Conservation (phyloP, 1,140 invertebrate genomes). For the Centruroides sculpturatus region DNA sequence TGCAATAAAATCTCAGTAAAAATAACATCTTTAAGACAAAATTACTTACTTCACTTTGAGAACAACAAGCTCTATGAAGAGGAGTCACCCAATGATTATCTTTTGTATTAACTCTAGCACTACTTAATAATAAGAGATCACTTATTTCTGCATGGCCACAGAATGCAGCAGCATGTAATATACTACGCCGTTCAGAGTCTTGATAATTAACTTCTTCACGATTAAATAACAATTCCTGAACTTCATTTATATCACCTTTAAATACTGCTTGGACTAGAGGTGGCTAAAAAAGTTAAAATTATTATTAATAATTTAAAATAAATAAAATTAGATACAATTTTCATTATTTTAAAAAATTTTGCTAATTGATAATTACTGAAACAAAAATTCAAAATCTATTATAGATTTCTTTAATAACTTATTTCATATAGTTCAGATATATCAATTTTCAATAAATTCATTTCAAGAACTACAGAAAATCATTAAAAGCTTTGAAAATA, state of each 20-base stretch:
- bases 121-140: slow-evolving; percentile 38
- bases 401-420: too few relatives aligned
- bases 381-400: too few relatives aligned
- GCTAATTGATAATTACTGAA: too few relatives aligned
- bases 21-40: background rate
- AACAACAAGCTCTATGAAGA: slow-evolving; percentile 45
- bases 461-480: too few relatives aligned
- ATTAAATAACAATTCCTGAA: slow-evolving; percentile 36
- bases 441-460: too few relatives aligned
- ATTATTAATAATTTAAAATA: too few relatives aligned
- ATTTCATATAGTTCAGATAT: too few relatives aligned
- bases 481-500: too few relatives aligned
- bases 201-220: slow-evolving; percentile 42
- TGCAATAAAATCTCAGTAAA: too few relatives aligned
- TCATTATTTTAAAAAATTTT: too few relatives aligned
- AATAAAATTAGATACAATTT: too few relatives aligned
- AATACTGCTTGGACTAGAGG: slow-evolving; percentile 46
- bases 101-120: slow-evolving; percentile 45
- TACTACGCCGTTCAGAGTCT: slow-evolving; percentile 41
- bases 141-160: slow-evolving; percentile 41
- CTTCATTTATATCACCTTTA: slow-evolving; percentile 37
- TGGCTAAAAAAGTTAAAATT: slow-evolving; percentile 31
- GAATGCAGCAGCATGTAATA: slow-evolving; percentile 47
- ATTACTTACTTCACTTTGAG: slow-evolving; percentile 29
- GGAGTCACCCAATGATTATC: slow-evolving; percentile 49